Percentiles rank a stretch among this genome's conserved stretches.
These are phyloP conservation scores for Steinernema khuongi DNA, from an alignment of 1,140 invertebrate genomes.

Conservation along the genomic window DNA sequence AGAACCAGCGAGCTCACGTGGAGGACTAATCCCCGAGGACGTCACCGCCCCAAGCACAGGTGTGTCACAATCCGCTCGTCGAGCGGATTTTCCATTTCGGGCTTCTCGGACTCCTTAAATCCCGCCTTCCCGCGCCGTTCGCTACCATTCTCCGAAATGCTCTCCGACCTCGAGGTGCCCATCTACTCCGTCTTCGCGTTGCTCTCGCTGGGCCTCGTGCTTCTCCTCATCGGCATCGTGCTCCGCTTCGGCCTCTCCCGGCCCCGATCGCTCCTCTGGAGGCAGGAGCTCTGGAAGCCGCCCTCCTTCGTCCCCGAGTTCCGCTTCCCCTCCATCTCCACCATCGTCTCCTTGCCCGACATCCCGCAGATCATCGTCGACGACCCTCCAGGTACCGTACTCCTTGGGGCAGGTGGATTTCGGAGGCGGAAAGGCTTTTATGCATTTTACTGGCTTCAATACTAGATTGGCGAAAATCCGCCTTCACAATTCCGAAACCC, in stretches of 20 bases:
- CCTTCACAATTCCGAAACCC: no score
- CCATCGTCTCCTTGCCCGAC: background rate
- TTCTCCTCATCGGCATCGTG: background rate
- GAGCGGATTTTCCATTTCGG: background rate
- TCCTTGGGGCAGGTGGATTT: background rate
- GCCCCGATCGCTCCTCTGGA: background rate
- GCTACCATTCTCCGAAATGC: background rate
- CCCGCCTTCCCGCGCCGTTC: background rate
- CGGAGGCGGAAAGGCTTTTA: no score
- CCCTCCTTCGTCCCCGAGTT: background rate
- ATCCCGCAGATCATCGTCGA: background rate
- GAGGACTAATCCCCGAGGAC: no score
- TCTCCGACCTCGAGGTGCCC: background rate
- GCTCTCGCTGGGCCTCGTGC: background rate
- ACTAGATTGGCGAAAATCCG: no score
- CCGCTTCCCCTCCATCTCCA: background rate
- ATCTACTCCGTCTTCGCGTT: background rate
- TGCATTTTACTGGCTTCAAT: no score
- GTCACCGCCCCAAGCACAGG: no score
- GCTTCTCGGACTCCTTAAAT: background rate
- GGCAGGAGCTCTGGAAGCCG: background rate
- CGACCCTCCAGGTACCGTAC: background rate
- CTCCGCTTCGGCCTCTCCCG: background rate
- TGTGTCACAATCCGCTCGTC: slow-evolving; percentile 7
- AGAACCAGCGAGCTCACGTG: no score